These are phyloP conservation scores for Parauchenoglanis punctatus DNA, from an alignment of 2,797 vertebrate genomes.

Conservation along the genomic window DNA sequence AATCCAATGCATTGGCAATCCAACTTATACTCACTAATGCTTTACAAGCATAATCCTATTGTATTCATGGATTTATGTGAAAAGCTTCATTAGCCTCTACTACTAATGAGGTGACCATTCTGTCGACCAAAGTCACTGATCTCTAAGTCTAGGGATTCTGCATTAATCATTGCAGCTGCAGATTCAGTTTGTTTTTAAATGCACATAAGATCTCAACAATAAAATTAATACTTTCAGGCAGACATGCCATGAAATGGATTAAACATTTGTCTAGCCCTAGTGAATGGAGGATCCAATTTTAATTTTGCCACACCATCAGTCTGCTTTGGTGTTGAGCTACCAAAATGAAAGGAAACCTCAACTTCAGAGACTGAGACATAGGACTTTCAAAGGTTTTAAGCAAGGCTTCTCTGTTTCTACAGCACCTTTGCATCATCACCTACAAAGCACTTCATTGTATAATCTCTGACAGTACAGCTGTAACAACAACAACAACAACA, in stretches of 20 bases:
- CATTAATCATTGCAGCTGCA: not conserved
- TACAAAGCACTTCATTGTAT: not conserved
- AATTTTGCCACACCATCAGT: not conserved
- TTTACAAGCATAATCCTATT: conserved; percentile 17
- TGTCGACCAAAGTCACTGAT: not conserved
- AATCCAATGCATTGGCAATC: not conserved
- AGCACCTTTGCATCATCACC: not conserved
- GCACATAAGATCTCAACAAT: not conserved
- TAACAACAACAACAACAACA: not conserved
- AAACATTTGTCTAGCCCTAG: not conserved
- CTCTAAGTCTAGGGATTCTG: not conserved
- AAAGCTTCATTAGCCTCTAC: not conserved
- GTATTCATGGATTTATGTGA: not conserved
- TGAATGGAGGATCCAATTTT: not conserved
- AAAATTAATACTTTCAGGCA: not conserved
- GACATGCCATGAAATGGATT: not conserved
- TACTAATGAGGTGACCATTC: not conserved
- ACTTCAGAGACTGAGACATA: not conserved
- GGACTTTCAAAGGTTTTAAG: not conserved
- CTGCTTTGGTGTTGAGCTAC: not conserved
- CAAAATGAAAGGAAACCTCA: not conserved
- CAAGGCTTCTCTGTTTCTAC: not conserved
- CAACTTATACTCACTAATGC: not conserved
- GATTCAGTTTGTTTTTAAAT: not conserved
- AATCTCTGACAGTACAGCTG: not conserved